Percentiles rank a stretch among this genome's conserved stretches.
Evolutionary conservation across 2,113 vertebrate genomes (phyloP).

Genomic region (Carlito syrichta): DNA sequence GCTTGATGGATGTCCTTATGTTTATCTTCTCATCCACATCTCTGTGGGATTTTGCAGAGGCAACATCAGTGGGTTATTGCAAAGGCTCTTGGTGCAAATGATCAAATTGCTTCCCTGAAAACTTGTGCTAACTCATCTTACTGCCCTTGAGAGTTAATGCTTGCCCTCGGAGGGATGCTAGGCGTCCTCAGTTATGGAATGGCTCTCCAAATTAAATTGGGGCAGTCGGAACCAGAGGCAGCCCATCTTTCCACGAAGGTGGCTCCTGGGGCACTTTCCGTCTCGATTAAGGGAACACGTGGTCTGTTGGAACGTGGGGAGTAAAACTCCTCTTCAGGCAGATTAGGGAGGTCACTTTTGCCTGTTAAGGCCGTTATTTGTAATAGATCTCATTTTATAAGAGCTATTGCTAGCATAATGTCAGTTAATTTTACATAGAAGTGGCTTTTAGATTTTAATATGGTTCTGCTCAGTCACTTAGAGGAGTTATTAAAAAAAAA

Average conservation of each 20-base stretch:
- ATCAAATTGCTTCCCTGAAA: background rate
- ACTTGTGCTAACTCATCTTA: background rate
- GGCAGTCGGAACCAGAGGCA: background rate
- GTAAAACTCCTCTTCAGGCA: background rate
- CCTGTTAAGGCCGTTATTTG: background rate
- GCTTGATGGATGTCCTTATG: background rate
- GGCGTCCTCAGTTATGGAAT: background rate
- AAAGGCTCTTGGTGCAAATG: background rate
- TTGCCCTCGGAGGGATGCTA: background rate
- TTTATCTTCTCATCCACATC: background rate
- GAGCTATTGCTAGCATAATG: background rate
- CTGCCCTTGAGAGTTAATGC: background rate
- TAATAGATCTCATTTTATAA: constrained; percentile 41
- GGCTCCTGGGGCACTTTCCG: background rate
- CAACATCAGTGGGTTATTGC: background rate
- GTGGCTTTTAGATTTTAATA: constrained; percentile 41
- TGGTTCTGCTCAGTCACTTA: constrained; percentile 9
- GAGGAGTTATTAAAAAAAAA: background rate
- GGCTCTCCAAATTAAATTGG: background rate
- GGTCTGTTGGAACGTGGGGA: background rate
- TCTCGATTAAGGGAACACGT: background rate
- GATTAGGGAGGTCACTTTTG: background rate
- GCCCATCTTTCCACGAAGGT: background rate
- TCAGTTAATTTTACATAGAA: constrained; percentile 21
- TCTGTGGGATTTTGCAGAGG: background rate